Evolutionary conservation across 2,888 invertebrate species (phyloP).

Genomic region (Linyphia triangularis): DNA sequence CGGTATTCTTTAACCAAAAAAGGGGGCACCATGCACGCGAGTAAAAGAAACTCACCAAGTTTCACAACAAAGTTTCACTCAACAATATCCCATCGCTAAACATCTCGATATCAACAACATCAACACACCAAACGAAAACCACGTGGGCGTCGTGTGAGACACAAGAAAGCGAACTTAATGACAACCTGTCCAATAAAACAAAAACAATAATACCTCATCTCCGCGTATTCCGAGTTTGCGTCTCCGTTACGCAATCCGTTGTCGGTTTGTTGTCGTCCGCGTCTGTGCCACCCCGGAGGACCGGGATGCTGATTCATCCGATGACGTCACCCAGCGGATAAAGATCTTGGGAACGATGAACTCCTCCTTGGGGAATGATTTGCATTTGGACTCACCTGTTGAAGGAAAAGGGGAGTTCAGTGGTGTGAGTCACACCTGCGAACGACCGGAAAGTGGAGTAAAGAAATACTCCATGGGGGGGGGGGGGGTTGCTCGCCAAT

Average conservation of each 20-base stretch:
- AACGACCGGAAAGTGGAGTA: too few species aligned
- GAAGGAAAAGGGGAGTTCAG: neutral
- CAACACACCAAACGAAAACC: too few species aligned
- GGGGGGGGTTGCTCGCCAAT: neutral
- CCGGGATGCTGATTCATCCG: constrained; percentile 18
- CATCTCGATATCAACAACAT: too few species aligned
- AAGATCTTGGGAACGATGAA: constrained; percentile 20
- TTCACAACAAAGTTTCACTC: too few species aligned
- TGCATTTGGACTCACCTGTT: constrained; percentile 3
- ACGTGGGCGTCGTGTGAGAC: neutral
- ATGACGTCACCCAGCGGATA: constrained; percentile 34
- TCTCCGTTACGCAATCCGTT: neutral
- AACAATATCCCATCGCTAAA: too few species aligned
- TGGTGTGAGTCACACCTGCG: neutral
- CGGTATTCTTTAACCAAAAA: too few species aligned
- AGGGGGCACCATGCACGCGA: too few species aligned
- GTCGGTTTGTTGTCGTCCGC: constrained; percentile 43
- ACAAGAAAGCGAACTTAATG: neutral
- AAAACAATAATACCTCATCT: neutral
- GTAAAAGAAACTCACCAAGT: too few species aligned
- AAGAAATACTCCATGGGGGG: neutral
- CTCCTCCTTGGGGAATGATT: neutral
- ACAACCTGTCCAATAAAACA: neutral
- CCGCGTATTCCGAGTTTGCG: neutral
- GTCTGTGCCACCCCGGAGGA: too few species aligned